A percentile compares a stretch with the other conserved stretches of the same genome.
Evolutionary conservation across 2,888 invertebrate species (phyloP).

Genomic region (Conops quadrifasciatus): DNA sequence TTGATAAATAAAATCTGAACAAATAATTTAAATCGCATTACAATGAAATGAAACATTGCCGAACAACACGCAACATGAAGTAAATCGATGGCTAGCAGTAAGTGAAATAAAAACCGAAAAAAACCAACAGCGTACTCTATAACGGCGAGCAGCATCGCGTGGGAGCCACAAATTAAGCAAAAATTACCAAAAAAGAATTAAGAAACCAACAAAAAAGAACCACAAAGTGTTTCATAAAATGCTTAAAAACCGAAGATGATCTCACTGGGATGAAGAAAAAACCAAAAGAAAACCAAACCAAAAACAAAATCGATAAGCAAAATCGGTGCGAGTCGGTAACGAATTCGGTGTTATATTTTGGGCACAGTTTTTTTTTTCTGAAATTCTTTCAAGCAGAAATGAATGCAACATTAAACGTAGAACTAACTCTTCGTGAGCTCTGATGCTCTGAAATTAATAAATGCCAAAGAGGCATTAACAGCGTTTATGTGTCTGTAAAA

Average conservation of each 20-base stretch:
- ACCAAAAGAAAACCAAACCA: background rate
- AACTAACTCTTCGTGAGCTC: background rate
- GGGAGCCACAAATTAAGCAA: constrained; percentile 26
- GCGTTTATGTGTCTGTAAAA: too few species aligned
- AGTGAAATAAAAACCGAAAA: background rate
- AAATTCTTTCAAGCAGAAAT: background rate
- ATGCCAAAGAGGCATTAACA: background rate
- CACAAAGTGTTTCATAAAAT: background rate
- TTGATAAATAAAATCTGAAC: too few species aligned
- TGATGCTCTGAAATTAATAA: background rate
- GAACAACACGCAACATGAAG: background rate
- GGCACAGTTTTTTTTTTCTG: too few species aligned
- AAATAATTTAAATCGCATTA: too few species aligned
- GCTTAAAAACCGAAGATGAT: constrained; percentile 17
- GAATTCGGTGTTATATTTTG: too few species aligned
- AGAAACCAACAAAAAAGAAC: background rate
- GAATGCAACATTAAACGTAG: too few species aligned
- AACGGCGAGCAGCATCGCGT: constrained; percentile 18
- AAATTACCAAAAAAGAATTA: too few species aligned
- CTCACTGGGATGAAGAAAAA: background rate
- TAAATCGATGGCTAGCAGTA: background rate
- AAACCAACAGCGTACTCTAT: constrained; percentile 1
- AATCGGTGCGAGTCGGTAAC: too few species aligned
- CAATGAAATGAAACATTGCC: too few species aligned
- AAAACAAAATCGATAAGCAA: background rate